Evolutionary conservation across 2,888 invertebrate genomes (phyloP), one percentile per base, ranked within the genome.

Genomic region (Tortrix viridana): DNA sequence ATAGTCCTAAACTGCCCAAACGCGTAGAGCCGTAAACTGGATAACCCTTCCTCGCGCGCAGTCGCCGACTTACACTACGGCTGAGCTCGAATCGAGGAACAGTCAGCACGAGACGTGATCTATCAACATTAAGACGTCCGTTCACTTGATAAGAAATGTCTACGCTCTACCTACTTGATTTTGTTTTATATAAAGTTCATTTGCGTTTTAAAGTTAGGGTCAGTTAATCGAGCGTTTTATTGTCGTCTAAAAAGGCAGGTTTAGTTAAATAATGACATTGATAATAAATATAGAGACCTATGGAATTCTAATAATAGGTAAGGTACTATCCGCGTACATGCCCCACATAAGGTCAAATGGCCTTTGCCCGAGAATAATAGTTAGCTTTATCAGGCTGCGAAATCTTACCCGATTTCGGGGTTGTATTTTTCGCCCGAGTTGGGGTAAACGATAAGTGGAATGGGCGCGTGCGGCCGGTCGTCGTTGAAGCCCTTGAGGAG

Each of bases 381-480:
- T 65, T 46, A 26, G 53, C 44, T 58, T 71, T 76, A 79, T 73
- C 69, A 55, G 65, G 62, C 18, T 59, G 59, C 65, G 57, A 70
- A 71, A 77, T 80, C 93, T 89, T 91, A 95, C 95, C 95, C 94
- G 77, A 94, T 93, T 76, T 94, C 93, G 59, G 95, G 93, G 74
- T 94, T 94, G 91, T 96, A 97, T 77, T 93, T 94, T 85, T 97
- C 97, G 56, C 98, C 98, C 75, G 97, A 97, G 84, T 98, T 98
- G 3, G 98, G 98, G 87, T 98, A 98, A 23, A 96, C 97, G 62
- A 98, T 95, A 60, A 98, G 89, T 2, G 97, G 96, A 65, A 97
- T 93, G 55, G 91, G 90, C 60, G 81, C 82, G 68, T 89, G 82
- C 59, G 87, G 89, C 71, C 92, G 82, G 75, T 91, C 90, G 71